These are phyloP conservation scores for Tauraco hartlaubi DNA, from an alignment of 2,797 vertebrate genomes.

Conservation along the genomic window DNA sequence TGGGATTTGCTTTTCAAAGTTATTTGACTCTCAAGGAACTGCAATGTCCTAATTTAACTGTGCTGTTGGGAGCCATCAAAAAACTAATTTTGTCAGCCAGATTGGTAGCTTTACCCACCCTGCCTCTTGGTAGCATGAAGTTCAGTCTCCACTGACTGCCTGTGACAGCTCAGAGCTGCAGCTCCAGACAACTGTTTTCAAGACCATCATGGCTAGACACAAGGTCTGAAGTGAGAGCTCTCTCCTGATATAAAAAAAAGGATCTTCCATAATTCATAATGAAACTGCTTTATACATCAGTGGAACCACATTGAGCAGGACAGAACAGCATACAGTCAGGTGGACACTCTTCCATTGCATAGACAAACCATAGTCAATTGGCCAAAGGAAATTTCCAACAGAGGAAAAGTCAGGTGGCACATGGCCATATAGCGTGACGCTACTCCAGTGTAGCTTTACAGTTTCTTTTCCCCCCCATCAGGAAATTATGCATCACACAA, in stretches of 20 bases:
- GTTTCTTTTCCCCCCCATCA: not conserved
- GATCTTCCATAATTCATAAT: not conserved
- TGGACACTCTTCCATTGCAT: not conserved
- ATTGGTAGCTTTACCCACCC: not conserved
- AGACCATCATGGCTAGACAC: not conserved
- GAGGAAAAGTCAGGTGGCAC: not conserved
- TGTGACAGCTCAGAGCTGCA: not conserved
- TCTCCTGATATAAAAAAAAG: not conserved
- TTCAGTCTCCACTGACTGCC: not conserved
- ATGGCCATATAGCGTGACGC: accelerated
- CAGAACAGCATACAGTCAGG: not conserved
- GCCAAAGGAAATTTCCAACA: not conserved
- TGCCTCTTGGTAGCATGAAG: not conserved
- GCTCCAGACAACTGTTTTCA: not conserved
- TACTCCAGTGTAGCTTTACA: not conserved
- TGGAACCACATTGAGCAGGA: not conserved
- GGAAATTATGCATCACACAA: not conserved
- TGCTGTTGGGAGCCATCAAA: not conserved
- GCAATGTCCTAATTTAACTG: not conserved
- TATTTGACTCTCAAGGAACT: not conserved
- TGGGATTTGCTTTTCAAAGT: not conserved
- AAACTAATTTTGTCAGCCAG: not conserved
- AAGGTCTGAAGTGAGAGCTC: not conserved
- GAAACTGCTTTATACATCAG: not conserved
- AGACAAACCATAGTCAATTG: not conserved